These are phyloP conservation scores for Oophaga sylvatica DNA, from an alignment of 2,797 vertebrate genomes.

Conservation along the genomic window DNA sequence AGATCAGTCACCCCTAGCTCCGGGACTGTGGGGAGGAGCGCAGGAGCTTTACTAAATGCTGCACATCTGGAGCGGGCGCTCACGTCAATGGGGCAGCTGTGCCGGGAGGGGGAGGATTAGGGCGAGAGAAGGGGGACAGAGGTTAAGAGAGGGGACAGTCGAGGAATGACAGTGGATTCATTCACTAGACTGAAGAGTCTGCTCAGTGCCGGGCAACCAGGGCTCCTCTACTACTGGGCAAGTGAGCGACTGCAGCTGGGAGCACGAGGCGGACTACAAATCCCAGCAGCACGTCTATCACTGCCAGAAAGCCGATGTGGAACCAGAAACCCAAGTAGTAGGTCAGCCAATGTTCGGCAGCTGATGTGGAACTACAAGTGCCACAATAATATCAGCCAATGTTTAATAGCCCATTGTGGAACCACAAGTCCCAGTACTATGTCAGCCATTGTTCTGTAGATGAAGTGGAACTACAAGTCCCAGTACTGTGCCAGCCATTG, in stretches of 20 bases:
- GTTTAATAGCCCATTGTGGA: too few relatives aligned
- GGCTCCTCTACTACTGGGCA: too few relatives aligned
- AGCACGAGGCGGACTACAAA: too few relatives aligned
- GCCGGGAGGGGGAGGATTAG: slow-evolving; percentile 10
- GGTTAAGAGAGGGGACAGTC: slow-evolving; percentile 27
- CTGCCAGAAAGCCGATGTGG: too few relatives aligned
- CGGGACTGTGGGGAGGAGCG: background rate
- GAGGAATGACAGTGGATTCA: slow-evolving; percentile 17
- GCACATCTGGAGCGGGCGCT: slow-evolving; percentile 44
- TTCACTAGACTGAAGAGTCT: slow-evolving; percentile 9
- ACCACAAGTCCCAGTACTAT: background rate
- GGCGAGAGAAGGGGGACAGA: background rate
- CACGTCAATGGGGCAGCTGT: slow-evolving; percentile 30
- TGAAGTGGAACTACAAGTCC: background rate
- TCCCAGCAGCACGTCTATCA: too few relatives aligned
- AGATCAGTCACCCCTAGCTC: slow-evolving; percentile 18
- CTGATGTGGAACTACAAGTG: background rate
- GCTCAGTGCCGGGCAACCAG: too few relatives aligned
- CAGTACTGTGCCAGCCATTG: background rate
- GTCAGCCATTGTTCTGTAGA: too few relatives aligned
- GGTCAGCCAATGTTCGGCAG: background rate
- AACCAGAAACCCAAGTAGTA: background rate
- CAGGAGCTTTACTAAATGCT: slow-evolving; percentile 29
- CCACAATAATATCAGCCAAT: background rate
- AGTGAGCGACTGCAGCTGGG: too few relatives aligned